Evolutionary conservation across 2,888 invertebrate genomes (phyloP).

Genomic region (Calameuta pallipes): DNA sequence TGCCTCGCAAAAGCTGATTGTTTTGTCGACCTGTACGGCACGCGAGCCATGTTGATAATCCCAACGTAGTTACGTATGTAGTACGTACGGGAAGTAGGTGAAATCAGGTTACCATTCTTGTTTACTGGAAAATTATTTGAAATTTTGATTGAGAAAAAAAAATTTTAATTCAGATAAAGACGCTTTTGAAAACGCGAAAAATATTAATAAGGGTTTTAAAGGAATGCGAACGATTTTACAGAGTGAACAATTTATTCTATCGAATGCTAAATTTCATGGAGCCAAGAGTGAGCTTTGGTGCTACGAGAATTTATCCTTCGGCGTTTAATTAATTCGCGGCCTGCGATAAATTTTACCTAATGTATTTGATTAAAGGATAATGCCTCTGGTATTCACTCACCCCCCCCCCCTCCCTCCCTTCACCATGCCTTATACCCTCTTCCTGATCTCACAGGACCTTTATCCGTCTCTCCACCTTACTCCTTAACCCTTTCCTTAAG

Average conservation of each 20-base stretch:
- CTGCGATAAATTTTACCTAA: slow-evolving; percentile 65
- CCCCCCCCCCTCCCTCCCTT: background rate
- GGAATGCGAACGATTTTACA: slow-evolving; percentile 43
- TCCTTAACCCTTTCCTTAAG: background rate
- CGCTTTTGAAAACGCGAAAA: slow-evolving; percentile 24
- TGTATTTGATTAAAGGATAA: slow-evolving; percentile 67
- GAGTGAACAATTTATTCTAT: slow-evolving; percentile 58
- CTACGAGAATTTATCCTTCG: slow-evolving; percentile 64
- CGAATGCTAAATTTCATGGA: slow-evolving; percentile 63
- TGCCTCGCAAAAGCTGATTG: slow-evolving; percentile 46
- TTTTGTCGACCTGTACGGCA: slow-evolving; percentile 47
- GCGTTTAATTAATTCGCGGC: slow-evolving; percentile 65
- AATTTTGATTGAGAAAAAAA: background rate
- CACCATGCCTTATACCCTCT: background rate
- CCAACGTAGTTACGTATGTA: background rate
- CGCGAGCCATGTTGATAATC: slow-evolving; percentile 33
- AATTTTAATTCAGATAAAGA: slow-evolving; percentile 5
- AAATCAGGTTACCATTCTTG: background rate
- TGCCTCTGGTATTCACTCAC: slow-evolving; percentile 58
- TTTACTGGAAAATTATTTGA: background rate
- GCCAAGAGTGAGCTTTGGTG: slow-evolving; percentile 50
- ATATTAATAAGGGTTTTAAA: slow-evolving; percentile 21
- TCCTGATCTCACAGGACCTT: background rate
- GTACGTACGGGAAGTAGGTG: background rate
- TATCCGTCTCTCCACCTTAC: background rate